Base-by-base conservation (phyloP, 2,113 vertebrate species). In the Progne subis region DNA sequence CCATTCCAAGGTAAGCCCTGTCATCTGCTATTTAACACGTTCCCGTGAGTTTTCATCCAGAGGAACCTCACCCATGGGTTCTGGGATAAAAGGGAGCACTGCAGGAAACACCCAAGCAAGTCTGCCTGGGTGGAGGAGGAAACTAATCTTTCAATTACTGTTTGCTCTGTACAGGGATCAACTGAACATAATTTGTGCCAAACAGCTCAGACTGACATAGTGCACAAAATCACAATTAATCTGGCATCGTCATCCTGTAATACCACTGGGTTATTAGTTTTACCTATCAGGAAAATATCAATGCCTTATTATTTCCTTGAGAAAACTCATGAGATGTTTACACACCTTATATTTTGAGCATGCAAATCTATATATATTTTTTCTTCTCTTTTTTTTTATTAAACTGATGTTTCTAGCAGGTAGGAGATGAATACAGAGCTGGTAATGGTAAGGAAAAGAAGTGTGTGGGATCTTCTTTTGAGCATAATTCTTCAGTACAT, bases 401-500 rank as follows among this genome's bases (percentile, higher is more conserved):
- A 75, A 86, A 95, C 79, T 93, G 83, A 61, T 18, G 28, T 34
- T 67, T 94, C 84, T 84, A 69, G 41, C 39, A 82, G 86, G 50
- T 55, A 82, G 43, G 29, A 18, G 65, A 31, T 14, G 50, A 92
- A 64, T 25, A 71, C 0, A 1, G 71, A 86, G 20, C 61, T 89
- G 9, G 31, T 78, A 95, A 96, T 39, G 25, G 63, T 60, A 76
- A 60, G 65, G 31, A 37, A 84, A 82, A 94, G 72, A 88, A 89
- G 20, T 32, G 81, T 95, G 78, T 69, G 44, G 79, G 89, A 92
- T 25, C 95, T 92, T 88, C 94, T 81, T 95, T 55, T 60, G 78
- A 96, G 47, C 26, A 23, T 82, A 94, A 94, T 97, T 97, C 96
- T 92, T 95, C 79, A 55, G 93, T 80, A 90, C 83, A 81, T 94